Conservation (phyloP, 1,140 invertebrate genomes). For the Drosophila varians region DNA sequence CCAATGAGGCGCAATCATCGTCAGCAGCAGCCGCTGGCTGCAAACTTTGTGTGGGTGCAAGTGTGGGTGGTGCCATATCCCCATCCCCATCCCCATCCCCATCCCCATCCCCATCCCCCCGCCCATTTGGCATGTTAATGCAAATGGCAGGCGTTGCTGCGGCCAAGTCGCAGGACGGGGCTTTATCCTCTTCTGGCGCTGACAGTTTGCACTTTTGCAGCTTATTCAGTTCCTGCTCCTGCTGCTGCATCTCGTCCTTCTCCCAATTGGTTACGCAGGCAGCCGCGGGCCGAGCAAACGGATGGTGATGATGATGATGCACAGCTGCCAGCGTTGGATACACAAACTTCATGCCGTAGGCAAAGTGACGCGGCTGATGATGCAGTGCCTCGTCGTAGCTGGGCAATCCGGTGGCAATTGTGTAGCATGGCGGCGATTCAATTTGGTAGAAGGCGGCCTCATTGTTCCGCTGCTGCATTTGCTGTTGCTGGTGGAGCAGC, state of each 20-base stretch:
- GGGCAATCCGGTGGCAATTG: conserved; percentile 86
- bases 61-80: conserved; percentile 29
- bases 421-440: conserved; percentile 86
- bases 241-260: conserved; percentile 61
- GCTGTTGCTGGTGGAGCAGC: conserved; percentile 45
- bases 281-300: conserved; percentile 18
- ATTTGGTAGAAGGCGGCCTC: conserved; percentile 79
- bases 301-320: conserved; percentile 78
- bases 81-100: conserved; percentile 9
- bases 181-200: conserved; percentile 58
- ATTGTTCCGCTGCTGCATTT: conserved; percentile 17
- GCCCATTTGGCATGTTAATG: conserved; percentile 74
- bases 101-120: conserved; percentile 7
- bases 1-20: conserved; percentile 76
- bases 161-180: conserved; percentile 32
- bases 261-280: conserved; percentile 71
- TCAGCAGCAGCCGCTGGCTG: conserved; percentile 70
- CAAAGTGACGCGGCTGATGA: conserved; percentile 79
- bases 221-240: conserved; percentile 36
- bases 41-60: conserved; percentile 52
- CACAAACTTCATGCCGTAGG: conserved; percentile 82
- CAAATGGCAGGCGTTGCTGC: conserved; percentile 65
- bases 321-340: conserved; percentile 77
- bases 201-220: conserved; percentile 80
- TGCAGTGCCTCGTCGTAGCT: conserved; percentile 86